Evolutionary conservation across 2,113 vertebrate genomes (phyloP).

Genomic region (Antennarius striatus): DNA sequence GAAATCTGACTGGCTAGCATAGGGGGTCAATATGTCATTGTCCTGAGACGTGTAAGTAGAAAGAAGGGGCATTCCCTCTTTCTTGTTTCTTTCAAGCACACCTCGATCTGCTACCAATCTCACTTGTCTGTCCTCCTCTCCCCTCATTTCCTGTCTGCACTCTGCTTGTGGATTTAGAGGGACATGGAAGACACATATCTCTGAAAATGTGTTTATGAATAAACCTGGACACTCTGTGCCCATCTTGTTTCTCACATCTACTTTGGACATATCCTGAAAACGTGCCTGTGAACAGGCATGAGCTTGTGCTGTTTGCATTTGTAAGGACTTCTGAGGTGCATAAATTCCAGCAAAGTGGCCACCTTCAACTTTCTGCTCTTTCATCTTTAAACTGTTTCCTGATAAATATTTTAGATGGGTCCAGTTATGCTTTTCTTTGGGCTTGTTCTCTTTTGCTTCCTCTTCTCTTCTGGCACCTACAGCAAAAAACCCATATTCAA

Average conservation of each 20-base stretch:
- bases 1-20: not conserved
- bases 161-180: constrained; percentile 3
- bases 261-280: not conserved
- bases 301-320: too few relatives aligned
- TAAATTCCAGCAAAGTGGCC: not conserved
- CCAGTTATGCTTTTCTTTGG: not conserved
- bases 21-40: not conserved
- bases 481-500: constrained; percentile 44
- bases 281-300: too few relatives aligned
- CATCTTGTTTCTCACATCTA: not conserved
- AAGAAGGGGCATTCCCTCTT: constrained; percentile 22
- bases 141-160: not conserved
- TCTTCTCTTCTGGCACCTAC: not conserved
- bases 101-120: not conserved
- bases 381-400: too few relatives aligned
- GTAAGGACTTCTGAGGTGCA: not conserved
- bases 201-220: not conserved
- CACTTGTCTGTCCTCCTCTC: not conserved
- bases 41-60: constrained; percentile 30
- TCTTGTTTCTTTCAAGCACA: not conserved
- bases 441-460: not conserved
- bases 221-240: constrained; percentile 2
- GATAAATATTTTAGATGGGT: not conserved
- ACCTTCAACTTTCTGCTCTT: too few relatives aligned
- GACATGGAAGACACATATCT: not conserved